Base-by-base conservation (phyloP, 2,888 invertebrate species). In the Apocheima hispidaria region DNA sequence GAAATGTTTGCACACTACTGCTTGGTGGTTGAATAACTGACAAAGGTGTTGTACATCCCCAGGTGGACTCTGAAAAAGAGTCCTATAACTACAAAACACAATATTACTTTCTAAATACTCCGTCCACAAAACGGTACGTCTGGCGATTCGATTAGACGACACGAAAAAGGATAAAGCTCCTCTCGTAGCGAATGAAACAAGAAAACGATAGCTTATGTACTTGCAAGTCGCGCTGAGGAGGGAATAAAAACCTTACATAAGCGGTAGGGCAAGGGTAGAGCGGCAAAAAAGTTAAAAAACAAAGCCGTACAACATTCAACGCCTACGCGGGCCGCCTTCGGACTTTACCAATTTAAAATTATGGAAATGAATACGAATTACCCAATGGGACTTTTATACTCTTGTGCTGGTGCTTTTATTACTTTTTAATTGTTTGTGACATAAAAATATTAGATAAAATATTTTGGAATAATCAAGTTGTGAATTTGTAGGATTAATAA, bases 271-370 rank as follows among this genome's bases (percentile, higher is more conserved):
- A 84, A 87, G 87, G 87, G 86, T 86, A 82, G 76, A 82, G 87
- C 86, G 75, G 87, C 86, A 90, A 91, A 92, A 90, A 90, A 87
- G 75, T 78, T 75, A 86, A 83, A 86, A 84, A 77, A 67, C 72
- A 70, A 75, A 78, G 79, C 77, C 76, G 74, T 71, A 71, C 74
- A 72, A 66, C 66, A 69, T 75, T 74, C 72, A 76, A 81, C 86
- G 82, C 88, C 90, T 84, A 88, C 90, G 87, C 87, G 79, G 77
- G 79, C 78, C 77, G 78, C 77, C 74, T 74, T 66, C 69, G 66
- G 68, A 63, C 72, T 65, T 23, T 26, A 58, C 53, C 63, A 58
- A 63, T 58, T 74, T 74, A 73, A 75, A 75, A 70, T 65, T 65
- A 60, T 64, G 67, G 57, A 54, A 60, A 64, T 57, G 52, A 53